Base-by-base conservation (phyloP, 2,888 invertebrate genomes). In the Phasia obesa region DNA sequence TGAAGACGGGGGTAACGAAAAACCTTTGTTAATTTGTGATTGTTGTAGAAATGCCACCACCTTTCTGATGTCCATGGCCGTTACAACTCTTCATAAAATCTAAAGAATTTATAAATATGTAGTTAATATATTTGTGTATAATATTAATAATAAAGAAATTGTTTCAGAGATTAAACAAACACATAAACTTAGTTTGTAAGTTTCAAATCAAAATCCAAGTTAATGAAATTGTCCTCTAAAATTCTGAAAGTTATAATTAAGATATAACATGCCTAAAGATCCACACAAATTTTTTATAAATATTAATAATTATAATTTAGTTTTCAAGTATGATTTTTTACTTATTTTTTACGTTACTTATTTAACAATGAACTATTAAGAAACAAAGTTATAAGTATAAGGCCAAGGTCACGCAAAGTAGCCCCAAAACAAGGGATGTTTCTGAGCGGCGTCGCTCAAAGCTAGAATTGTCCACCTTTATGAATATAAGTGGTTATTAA, bases 31-130 rank as follows among this genome's bases (percentile, higher is more conserved):
- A 9, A n/a, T 31, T 31, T 31, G 5, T 31, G 9, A 31, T 31
- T 31, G 31, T 31, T 31, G 1, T 7, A 31, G 2, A 31, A 1
- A 7, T 31, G 31, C 5, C 5, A 7, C 5, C 31, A 31, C 2
- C 9, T 31, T 31, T 31, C 35, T 35, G 11, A 35, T 11, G 11
- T 11, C 11, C 11, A 35, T 35, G 11, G 11, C 9, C 35, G 11
- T 11, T 0, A 35, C 11, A 11, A 35, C 35, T 35, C 35, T 35
- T 21, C 19, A 9, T 13, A 13, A 64, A 70, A 71, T 51, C 11
- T 21, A 67, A 59, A 60, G 51, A 69, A 53, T 80, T 69, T 76
- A 71, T 84, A 74, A 62, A 80, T 62, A n/a, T n/a, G n/a, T n/a
- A 82, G 64, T 60, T 65, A 25, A 67, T 70, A 79, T 51, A 55